Evolutionary conservation across 2,113 vertebrate genomes (phyloP), one percentile per base, ranked within the genome.

Genomic region (Rhinopomastus cyanomelas): DNA sequence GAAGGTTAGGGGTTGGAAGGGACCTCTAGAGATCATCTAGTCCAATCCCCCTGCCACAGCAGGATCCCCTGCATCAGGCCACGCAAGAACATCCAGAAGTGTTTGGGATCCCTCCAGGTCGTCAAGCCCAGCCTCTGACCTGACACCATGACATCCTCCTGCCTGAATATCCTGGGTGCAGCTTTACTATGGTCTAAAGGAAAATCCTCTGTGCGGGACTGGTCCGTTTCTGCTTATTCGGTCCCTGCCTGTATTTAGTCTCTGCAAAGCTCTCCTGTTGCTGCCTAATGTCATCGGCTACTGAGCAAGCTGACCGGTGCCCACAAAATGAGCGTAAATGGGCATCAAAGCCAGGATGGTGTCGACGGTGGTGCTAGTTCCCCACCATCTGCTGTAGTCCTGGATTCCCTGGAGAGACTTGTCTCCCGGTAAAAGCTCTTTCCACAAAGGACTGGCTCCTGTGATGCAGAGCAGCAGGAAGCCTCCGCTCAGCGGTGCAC

Each of bases 281-380:
- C 80, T 95, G 78, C 92, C 92, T 97, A 94, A 94, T 84, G 79
- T 87, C 95, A 91, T 93, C 92, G 84, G 93, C 95, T 94, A 96
- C 88, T 61, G 87, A 90, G 71, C 26, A 89, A 95, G 89, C 86
- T 96, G 73, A 96, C 94, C 83, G 88, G 51, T 77, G 67, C 77
- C 89, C 94, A 88, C 77, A 95, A 96, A 96, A 96, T 64, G 87
- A 95, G 53, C 55, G 82, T 37, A 96, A 82, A 82, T 67, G 92
- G 92, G 82, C 56, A 88, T 88, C 48, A 2, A 95, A 95, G n/a
- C 61, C 44, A 66, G 79, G 77, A 95, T 80, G 93, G 74, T 90
- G 68, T 89, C 62, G 81, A 76, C 7, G 9, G 36, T 81, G 67
- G 12, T 78, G 62, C 89, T 94, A 93, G 87, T 88, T 91, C 85